Base-by-base conservation (phyloP, 2,888 invertebrate species). In the Isotomurus palustris region DNA sequence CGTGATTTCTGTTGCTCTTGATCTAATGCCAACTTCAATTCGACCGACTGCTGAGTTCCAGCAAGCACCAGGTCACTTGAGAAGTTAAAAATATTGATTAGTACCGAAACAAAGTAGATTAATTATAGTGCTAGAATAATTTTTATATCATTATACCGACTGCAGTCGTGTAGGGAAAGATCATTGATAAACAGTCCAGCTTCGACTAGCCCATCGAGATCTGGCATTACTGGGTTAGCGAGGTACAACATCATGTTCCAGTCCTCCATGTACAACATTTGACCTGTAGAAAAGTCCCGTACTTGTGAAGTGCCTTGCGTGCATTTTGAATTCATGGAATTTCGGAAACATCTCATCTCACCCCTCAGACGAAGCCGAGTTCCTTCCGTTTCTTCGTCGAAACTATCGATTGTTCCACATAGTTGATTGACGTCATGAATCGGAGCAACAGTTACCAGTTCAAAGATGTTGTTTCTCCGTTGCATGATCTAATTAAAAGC, bases 211-310 rank as follows among this genome's bases (percentile, higher is more conserved):
- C 91, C 32, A 32, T 38, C 27, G 10, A 32, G 35, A 35, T 35
- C 49, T n/a, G 50, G 50, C 50, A 50, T 38, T 4, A 50, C 50
- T 3, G 50, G 50, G n/a, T 50, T 50, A 4, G 50, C 53, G 50
- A 97, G 79, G 74, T 93, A 97, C 84, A 96, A 91, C 79, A 97
- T 91, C 85, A 93, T 89, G 64, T 89, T 84, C 96, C 96, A 97
- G 73, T 93, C 92, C 70, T 91, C 89, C 93, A 97, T 93, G 76
- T 91, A 95, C 72, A 95, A 88, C 96, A 97, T 97, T 81, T 96
- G 96, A 70, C 96, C 96, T 90, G 22, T 17, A n/a, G n/a, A n/a
- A n/a, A n/a, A n/a, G n/a, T n/a, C n/a, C n/a, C n/a, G n/a, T n/a
- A n/a, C n/a, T n/a, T n/a, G n/a, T n/a, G n/a, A n/a, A n/a, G n/a